Base-by-base conservation (phyloP, 2,797 vertebrate species). In the Amphiprion clarkii region DNA sequence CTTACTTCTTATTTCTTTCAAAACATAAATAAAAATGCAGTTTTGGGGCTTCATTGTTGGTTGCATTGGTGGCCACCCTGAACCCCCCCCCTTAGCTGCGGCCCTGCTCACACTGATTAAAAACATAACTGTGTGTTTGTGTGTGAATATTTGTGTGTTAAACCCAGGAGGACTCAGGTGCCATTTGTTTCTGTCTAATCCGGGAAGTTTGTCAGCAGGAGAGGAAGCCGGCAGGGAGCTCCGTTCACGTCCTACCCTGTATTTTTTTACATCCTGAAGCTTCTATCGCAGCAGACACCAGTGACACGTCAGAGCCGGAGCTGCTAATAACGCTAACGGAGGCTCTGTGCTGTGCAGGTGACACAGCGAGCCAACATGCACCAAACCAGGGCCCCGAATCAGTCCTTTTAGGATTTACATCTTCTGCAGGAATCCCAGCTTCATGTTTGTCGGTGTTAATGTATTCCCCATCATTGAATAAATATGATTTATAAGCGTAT, bases 121-220 rank as follows among this genome's bases (percentile, higher is more conserved):
- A 61, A 61, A 53, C 5, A 17, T 11, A 5, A 42, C 36, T 33
- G 23, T 69, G 21, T 71, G n/a, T 63, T 40, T 70, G 60, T 71
- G 23, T 52, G 58, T 54, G 49, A 44, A 42, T 39, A 64, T 16
- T 19, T 74, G 78, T 57, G 29, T 8, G 61, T 74, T 21, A 46
- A 17, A 58, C 53, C 51, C 48, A 70, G 42, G 36, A 76, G 67
- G 76, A 81, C 76, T 83, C 84, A 88, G 79, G 85, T 82, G 90
- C 65, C 40, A 29, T 76, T 86, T 33, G 48, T 78, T 87, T 78
- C 29, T 76, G 66, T 82, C 67, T 92, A 89, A 92, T 93, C 90
- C 84, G 53, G 90, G 88, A 91, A 85, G 89, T 89, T 83, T 75
- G 82, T 84, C 88, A 87, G 89, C 82, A 84, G 86, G 88, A 83